phyloP scores from a whole-genome alignment of 2,888 invertebrate genomes.

The Adela reaumurella region DNA sequence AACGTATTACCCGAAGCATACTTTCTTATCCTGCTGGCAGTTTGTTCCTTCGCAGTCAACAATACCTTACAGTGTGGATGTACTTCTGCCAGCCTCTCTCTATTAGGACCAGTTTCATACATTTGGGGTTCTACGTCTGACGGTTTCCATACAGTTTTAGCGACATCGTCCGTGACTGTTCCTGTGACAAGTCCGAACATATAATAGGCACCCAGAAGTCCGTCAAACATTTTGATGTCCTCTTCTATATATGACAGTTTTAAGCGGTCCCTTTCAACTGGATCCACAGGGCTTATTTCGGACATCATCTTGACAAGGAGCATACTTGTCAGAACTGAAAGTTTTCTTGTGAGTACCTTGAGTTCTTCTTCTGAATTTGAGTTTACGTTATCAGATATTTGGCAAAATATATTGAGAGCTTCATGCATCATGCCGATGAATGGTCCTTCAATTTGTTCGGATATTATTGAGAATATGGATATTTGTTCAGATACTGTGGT shows the following conservation, averaged over 20 bases:
- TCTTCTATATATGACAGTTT: conserved; percentile 67
- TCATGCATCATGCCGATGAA: conserved; percentile 19
- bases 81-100: conserved; percentile 25
- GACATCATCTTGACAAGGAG: conserved; percentile 56
- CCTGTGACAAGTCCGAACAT: conserved; percentile 42
- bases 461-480: not conserved
- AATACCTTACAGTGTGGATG: conserved; percentile 46
- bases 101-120: conserved; percentile 18
- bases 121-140: conserved; percentile 21
- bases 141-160: conserved; percentile 23
- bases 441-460: conserved; percentile 12
- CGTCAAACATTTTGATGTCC: conserved; percentile 61
- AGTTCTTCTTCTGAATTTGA: conserved; percentile 11
- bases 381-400: conserved; percentile 15
- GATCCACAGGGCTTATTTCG: conserved; percentile 73
- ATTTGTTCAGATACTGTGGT: not conserved
- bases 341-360: conserved; percentile 25
- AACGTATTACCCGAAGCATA: conserved; percentile 54
- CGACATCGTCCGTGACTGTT: conserved; percentile 24
- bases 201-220: conserved; percentile 55
- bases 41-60: conserved; percentile 29
- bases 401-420: conserved; percentile 19
- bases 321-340: conserved; percentile 46
- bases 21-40: conserved; percentile 30
- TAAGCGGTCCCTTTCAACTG: conserved; percentile 71